phyloP scores from a whole-genome alignment of 2,113 vertebrate genomes.

The Coptodon bakossiorum region DNA sequence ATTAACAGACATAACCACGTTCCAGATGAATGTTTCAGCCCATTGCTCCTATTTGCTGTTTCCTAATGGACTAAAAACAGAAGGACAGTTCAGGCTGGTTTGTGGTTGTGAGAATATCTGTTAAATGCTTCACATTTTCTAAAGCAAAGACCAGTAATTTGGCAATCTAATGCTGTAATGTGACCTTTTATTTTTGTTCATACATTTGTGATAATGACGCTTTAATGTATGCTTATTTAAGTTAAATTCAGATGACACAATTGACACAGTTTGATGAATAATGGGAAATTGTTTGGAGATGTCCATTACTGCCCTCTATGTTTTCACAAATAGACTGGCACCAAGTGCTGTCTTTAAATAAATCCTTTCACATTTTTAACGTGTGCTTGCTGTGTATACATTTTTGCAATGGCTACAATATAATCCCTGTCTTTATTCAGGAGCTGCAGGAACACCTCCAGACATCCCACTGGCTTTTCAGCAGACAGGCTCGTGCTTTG shows the following conservation, averaged over 20 bases:
- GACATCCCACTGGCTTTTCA: not conserved
- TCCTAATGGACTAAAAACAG: not conserved
- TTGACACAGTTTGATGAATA: not conserved
- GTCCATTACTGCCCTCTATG: not conserved
- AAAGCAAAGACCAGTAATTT: not conserved
- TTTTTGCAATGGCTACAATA: not conserved
- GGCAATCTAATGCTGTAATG: not conserved
- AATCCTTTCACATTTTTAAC: conserved; percentile 1
- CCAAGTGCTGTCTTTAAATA: conserved; percentile 12
- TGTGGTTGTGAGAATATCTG: not conserved
- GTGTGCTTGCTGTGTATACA: not conserved
- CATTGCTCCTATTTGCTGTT: not conserved
- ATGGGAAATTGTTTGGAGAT: not conserved
- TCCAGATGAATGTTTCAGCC: not conserved
- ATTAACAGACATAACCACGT: not conserved
- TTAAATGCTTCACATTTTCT: not conserved
- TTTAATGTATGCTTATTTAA: conserved; percentile 12
- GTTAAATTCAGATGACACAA: not conserved
- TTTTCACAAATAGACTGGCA: not conserved
- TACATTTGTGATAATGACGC: not conserved
- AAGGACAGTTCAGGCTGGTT: not conserved
- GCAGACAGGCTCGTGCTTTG: not conserved
- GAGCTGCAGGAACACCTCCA: not conserved
- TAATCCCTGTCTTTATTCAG: not conserved
- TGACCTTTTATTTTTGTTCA: not conserved